Evolutionary conservation across 2,888 invertebrate genomes (phyloP).

Genomic region (Drosophila subquinaria): DNA sequence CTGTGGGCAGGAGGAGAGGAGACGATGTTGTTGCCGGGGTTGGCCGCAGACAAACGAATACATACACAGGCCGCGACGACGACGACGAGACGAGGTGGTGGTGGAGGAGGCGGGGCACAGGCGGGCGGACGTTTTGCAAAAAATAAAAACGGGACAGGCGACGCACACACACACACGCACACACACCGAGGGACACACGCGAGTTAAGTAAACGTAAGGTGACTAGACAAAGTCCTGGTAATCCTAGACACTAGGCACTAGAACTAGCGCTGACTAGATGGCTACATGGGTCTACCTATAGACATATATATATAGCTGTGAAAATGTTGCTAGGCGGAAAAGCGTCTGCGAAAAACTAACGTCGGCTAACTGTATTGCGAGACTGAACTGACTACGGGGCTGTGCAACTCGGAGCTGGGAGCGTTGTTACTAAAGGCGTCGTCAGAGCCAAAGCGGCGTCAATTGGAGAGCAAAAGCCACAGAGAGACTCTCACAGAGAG

Average conservation of each 20-base stretch:
- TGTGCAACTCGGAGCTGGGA: constrained; percentile 45
- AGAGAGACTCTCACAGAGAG: constrained; percentile 25
- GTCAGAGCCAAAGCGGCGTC: constrained; percentile 64
- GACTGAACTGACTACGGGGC: constrained; percentile 72
- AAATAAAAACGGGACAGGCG: constrained; percentile 32
- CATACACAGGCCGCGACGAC: constrained; percentile 64
- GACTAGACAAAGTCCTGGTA: constrained; percentile 22
- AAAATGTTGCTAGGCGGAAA: constrained; percentile 74
- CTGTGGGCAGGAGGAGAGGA: constrained; percentile 40
- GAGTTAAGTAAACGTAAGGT: constrained; percentile 17
- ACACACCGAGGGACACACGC: constrained; percentile 16
- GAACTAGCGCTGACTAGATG: constrained; percentile 26
- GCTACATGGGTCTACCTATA: constrained; percentile 37
- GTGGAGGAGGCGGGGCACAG: constrained; percentile 26
- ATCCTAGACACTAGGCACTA: constrained; percentile 46
- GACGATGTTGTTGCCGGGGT: constrained; percentile 54
- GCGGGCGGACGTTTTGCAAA: constrained; percentile 48
- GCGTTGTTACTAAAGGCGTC: constrained; percentile 73
- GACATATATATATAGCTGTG: constrained; percentile 22
- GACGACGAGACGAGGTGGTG: constrained; percentile 8
- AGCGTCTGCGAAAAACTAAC: constrained; percentile 80
- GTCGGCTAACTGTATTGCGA: constrained; percentile 67
- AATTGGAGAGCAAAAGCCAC: neutral
- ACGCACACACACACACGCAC: constrained; percentile 1
- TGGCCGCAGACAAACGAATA: constrained; percentile 75